These are phyloP conservation scores for Thereva nobilitata DNA, from an alignment of 2,888 invertebrate species.

Conservation along the genomic window DNA sequence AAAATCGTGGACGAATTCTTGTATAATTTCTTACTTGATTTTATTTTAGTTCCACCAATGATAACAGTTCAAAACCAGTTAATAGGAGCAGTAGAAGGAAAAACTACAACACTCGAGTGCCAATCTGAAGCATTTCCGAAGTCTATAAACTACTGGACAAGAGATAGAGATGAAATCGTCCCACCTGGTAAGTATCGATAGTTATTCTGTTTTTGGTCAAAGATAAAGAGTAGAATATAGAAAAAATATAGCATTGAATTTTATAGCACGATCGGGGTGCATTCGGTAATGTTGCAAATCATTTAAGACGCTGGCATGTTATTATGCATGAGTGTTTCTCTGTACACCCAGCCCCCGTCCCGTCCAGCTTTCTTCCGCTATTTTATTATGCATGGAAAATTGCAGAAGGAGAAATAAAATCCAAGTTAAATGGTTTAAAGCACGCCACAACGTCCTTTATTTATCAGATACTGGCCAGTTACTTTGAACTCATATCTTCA, in stretches of 20 bases:
- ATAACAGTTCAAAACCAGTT: conserved; percentile 82
- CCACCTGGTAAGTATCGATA: conserved; percentile 67
- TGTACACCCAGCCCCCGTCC: not conserved
- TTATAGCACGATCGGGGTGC: too few species aligned
- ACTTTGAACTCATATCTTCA: conserved; percentile 30
- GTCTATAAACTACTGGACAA: conserved; percentile 82
- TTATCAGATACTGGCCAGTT: conserved; percentile 9
- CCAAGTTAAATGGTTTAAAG: conserved; percentile 18
- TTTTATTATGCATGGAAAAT: conserved; percentile 16
- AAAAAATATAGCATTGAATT: too few species aligned
- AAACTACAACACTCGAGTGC: conserved; percentile 77
- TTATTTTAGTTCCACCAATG: conserved; percentile 77
- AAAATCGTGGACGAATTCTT: too few species aligned
- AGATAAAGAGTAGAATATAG: too few species aligned
- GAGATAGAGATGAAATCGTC: conserved; percentile 74
- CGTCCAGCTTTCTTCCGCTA: conserved; percentile 1
- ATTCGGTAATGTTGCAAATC: too few species aligned
- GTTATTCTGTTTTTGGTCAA: not conserved
- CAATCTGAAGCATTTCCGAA: conserved; percentile 84
- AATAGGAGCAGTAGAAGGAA: conserved; percentile 76
- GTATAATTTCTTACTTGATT: not conserved
- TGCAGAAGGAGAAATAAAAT: conserved; percentile 18
- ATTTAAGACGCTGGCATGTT: too few species aligned
- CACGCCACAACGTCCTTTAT: conserved; percentile 19
- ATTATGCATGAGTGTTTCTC: too few species aligned